Conservation (phyloP, 1,140 invertebrate genomes). For the Lordiphosa clarofinis region DNA sequence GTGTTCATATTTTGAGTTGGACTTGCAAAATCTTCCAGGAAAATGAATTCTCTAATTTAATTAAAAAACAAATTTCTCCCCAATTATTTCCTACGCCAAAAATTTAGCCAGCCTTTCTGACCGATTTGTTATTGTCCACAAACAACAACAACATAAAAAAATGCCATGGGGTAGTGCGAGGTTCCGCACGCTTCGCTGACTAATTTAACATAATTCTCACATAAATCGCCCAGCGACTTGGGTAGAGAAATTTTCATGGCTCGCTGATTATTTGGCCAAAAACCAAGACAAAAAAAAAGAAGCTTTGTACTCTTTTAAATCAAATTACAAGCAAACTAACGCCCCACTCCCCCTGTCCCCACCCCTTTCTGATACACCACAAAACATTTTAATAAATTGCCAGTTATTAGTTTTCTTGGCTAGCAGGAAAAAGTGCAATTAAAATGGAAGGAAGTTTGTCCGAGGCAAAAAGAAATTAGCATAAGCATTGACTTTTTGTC, state of each 20-base stretch:
- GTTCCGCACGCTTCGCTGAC: conserved; percentile 52
- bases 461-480: conserved; percentile 60
- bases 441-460: conserved; percentile 57
- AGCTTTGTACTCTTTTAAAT: conserved; percentile 32
- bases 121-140: conserved; percentile 22
- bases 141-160: too few species aligned
- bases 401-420: conserved; percentile 64
- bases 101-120: conserved; percentile 21
- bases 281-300: conserved; percentile 13
- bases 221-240: conserved; percentile 65
- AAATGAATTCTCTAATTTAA: neutral
- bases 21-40: too few species aligned
- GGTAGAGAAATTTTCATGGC: conserved; percentile 73
- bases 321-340: conserved; percentile 41
- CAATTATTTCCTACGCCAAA: neutral
- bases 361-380: conserved; percentile 42
- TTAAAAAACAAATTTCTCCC: neutral
- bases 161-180: neutral
- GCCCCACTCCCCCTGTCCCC: conserved; percentile 4
- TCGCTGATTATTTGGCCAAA: conserved; percentile 51
- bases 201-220: conserved; percentile 76
- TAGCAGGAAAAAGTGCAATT: conserved; percentile 72
- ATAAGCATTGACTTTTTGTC: conserved; percentile 61
- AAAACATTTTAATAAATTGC: conserved; percentile 76
- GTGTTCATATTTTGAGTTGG: too few species aligned